Evolutionary conservation across 2,888 invertebrate genomes (phyloP), one percentile per base, ranked within the genome.

Genomic region (Crematogaster levior): DNA sequence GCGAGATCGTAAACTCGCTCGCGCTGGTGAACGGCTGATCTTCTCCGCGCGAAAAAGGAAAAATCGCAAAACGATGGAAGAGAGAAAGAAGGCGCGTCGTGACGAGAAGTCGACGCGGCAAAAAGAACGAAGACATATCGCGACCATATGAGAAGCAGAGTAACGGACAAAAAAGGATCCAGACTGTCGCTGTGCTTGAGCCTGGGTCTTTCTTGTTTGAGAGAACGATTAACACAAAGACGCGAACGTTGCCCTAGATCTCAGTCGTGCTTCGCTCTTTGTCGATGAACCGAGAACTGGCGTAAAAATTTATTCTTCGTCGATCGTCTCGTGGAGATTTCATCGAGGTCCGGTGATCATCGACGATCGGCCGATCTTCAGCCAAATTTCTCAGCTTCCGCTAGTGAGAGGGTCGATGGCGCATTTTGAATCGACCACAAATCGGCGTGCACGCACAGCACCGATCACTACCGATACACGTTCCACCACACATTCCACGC

Each of bases 401-500:
- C 27, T n/a, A 9, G 27, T 9, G n/a, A 48, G 24, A 37, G 24
- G 30, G 30, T 48, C 37, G 40, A 24, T 27, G n/a, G 34, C n/a
- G n/a, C 75, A 24, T 75, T 75, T 68, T 27, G 40, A 75, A 40
- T 70, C 24, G 56, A 24, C 30, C 43, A 56, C 56, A 56, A 30
- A 79, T 79, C 43, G 70, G 56, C 53, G 21, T 43, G 3, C 56
- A 24, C 30, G 12, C 68, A 77, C 75, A 6, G 7, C 56, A 68
- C 66, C n/a, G 18, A 66, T 75, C 75, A 40, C 70, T 56, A 30
- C 53, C 37, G 56, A 68, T 72, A 30, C n/a, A n/a, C 53, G 18
- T 66, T 66, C 40, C 77, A 77, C 75, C 58, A 12, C 21, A 51
- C 85, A 79, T n/a, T n/a, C n/a, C 81, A 53, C 75, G 6, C 63